phyloP scores from a whole-genome alignment of 2,888 invertebrate species.

The Acanthopleura granulata region DNA sequence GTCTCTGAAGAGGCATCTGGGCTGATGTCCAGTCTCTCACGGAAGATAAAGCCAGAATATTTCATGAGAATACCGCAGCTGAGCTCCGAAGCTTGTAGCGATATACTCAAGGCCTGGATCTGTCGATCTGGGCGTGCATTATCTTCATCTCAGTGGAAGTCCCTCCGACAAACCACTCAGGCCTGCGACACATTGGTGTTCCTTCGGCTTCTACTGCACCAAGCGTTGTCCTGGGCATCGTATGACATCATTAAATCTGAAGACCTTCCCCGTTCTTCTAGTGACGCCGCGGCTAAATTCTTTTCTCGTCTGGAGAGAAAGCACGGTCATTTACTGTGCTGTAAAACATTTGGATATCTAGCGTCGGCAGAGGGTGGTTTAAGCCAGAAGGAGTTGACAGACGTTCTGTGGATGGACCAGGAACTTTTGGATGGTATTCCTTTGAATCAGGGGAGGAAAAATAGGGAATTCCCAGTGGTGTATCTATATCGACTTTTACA shows the following conservation, averaged over 20 bases:
- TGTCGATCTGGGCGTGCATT: constrained; percentile 25
- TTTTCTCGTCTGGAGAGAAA: constrained; percentile 50
- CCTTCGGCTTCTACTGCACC: constrained; percentile 49
- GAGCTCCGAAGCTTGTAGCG: constrained; percentile 43
- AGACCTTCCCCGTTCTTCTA: constrained; percentile 37
- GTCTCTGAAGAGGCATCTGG: constrained; percentile 41
- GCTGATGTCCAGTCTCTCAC: constrained; percentile 45
- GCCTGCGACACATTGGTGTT: constrained; percentile 49
- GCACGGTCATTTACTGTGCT: constrained; percentile 46
- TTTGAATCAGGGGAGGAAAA: constrained; percentile 45
- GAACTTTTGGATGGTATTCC: constrained; percentile 42
- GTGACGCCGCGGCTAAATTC: constrained; percentile 46
- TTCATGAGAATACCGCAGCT: constrained; percentile 42
- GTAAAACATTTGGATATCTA: constrained; percentile 49
- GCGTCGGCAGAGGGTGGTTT: constrained; percentile 51
- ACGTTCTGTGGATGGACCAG: constrained; percentile 58
- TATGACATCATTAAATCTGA: constrained; percentile 38
- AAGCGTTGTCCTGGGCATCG: constrained; percentile 51
- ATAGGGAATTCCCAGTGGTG: constrained; percentile 54
- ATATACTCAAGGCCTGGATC: constrained; percentile 49
- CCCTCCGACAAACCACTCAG: constrained; percentile 44
- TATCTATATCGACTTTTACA: constrained; percentile 47
- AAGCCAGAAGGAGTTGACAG: constrained; percentile 57
- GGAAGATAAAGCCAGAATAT: constrained; percentile 39
- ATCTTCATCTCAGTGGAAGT: constrained; percentile 41